Conservation (phyloP, 2,888 invertebrate species). For the Hedya salicella region DNA sequence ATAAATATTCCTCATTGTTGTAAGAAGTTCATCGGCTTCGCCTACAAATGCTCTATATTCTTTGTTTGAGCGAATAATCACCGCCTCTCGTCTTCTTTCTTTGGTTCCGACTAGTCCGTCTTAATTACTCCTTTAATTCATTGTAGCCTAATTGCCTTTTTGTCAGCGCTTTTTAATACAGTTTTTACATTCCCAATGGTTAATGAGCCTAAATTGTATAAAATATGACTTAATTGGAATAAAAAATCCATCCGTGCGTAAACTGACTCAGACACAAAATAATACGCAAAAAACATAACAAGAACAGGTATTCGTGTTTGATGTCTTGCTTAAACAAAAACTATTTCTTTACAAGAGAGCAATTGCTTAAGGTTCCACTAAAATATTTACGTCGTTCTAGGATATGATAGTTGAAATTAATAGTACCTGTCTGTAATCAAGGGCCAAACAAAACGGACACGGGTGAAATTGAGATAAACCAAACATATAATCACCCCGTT, state of each 20-base stretch:
- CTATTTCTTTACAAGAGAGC: no score
- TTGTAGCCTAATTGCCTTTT: not conserved
- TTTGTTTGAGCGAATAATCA: not conserved
- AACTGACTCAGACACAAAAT: not conserved
- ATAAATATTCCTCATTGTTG: no score
- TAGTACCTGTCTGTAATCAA: no score
- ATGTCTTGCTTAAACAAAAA: not conserved
- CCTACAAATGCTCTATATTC: no score
- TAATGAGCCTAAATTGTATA: conserved; percentile 4
- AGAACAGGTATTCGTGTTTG: not conserved
- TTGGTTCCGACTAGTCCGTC: not conserved
- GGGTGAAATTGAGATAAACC: no score
- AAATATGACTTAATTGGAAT: conserved; percentile 17
- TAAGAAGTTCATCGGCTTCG: no score
- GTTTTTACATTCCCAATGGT: not conserved
- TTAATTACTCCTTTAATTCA: not conserved
- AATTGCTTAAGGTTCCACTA: no score
- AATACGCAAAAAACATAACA: not conserved
- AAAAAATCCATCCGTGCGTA: conserved; percentile 26
- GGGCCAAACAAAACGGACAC: no score
- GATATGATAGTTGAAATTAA: no score
- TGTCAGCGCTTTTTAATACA: not conserved
- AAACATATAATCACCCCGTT: no score
- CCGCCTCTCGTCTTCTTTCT: not conserved
- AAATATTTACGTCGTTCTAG: no score